Base-by-base conservation (phyloP, 2,797 vertebrate species). In the Sparus aurata region DNA sequence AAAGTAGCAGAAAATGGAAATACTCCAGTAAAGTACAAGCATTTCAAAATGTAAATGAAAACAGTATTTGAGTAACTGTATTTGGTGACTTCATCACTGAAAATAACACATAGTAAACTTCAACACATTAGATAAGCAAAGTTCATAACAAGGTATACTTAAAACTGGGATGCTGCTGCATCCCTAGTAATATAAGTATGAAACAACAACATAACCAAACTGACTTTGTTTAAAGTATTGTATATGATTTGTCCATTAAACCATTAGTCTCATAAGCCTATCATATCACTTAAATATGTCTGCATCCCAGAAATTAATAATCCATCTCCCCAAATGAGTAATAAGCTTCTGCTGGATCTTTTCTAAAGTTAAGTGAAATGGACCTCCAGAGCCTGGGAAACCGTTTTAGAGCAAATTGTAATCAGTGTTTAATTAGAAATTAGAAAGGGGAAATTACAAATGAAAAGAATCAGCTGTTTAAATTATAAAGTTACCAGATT, bases 351-450 rank as follows among this genome's bases (percentile, higher is more conserved):
- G 12, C 43, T 25, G 27, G 18, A 30, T 54, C 5, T 53, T 22
- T 69, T 22, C 10, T 9, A 34, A 50, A 58, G 15, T 50, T 41
- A 18, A 38, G 57, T 38, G 9, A 41, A 12, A 1, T 62, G 5
- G 27, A 57, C 50, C 34, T 49, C 20, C 2, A 27, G 15, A 49
- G n/a, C 10, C 10, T 11, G n/a, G 41, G 16, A 27, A 64, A 69
- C 58, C 10, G 20, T 16, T 46, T 16, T 5, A 30, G 18, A 61
- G 15, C 18, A 27, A 41, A 47, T n/a, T 53, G 38, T 15, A 58
- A 43, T 60, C 53, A 60, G 63, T 27, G 13, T 67, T 57, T 22
- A 61, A 71, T 74, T 25, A 52, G 11, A 45, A 18, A 45, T 30
- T 1, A 55, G 46, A 65, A 17, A n/a, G n/a, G 1, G n/a, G 30